Base-by-base conservation (phyloP, 2,888 invertebrate species). In the Cephus pygmeus region DNA sequence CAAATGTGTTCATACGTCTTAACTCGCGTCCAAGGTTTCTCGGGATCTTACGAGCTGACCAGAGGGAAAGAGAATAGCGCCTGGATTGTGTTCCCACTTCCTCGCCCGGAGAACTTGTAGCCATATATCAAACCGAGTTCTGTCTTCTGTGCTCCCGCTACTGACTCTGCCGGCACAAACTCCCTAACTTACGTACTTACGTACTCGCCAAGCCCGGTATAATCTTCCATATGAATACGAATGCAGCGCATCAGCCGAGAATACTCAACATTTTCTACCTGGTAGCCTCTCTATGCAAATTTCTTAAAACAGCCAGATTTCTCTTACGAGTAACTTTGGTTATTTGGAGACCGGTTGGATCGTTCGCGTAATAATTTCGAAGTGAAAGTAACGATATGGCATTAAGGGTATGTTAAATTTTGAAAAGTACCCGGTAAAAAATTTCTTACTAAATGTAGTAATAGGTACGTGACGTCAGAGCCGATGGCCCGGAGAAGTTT, bases 111-210 rank as follows among this genome's bases (percentile, higher is more conserved):
- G 83, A 87, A 87, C 84, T 86, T 83, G 87, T 82, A 86, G 83
- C 83, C 85, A 82, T 87, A 86, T 87, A 87, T 87, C 87, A 87
- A 87, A 87, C 83, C 82, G 83, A 86, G 84, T 85, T 86, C 85
- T 82, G 85, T 87, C 87, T 85, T 84, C 84, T 82, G 34, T 73
- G 73, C 36, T 68, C 69, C 35, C 74, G 34, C 77, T 75, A 34
- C 73, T 71, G 71, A 71, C 71, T 34, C 71, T 31, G 71, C 71
- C 33, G 71, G 81, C 56, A 56, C 83, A 82, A 86, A 87, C 83
- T 86, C 83, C 78, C 81, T 79, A 86, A 86, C 85, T 86, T 85
- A 84, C 84, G 85, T 81, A 83, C 81, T 79, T 83, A 85, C 85
- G 84, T 85, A 81, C 80, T 81, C 71, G 79, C 80, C 78, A 81